These are phyloP conservation scores for Drosophila prolongata DNA, from an alignment of 2,888 invertebrate species.

Conservation along the genomic window DNA sequence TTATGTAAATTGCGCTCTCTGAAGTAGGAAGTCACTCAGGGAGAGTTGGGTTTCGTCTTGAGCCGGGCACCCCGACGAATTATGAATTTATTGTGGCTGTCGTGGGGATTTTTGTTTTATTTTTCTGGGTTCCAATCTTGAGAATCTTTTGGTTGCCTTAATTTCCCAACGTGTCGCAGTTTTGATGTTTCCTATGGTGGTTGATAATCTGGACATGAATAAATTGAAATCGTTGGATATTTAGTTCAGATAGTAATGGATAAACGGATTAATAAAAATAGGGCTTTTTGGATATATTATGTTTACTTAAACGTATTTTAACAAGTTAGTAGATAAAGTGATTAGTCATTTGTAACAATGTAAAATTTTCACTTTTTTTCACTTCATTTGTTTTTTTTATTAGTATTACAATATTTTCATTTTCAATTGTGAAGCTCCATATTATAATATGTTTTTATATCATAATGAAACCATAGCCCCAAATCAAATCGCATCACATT, in stretches of 20 bases:
- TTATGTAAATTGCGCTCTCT: slow-evolving; percentile 71
- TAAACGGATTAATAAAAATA: too few species aligned
- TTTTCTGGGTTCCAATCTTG: slow-evolving; percentile 18
- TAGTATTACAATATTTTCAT: too few species aligned
- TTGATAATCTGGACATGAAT: slow-evolving; percentile 9
- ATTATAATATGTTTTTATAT: too few species aligned
- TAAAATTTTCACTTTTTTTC: too few species aligned
- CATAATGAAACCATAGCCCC: neutral
- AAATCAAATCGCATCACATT: neutral
- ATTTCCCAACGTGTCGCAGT: slow-evolving; percentile 21
- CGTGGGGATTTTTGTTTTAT: slow-evolving; percentile 51
- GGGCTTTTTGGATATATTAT: too few species aligned
- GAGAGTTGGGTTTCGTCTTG: slow-evolving; percentile 28
- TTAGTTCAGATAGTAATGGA: neutral
- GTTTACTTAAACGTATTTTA: too few species aligned
- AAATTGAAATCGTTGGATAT: neutral
- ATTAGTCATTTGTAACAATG: too few species aligned
- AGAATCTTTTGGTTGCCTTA: slow-evolving; percentile 25
- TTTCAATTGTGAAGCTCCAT: too few species aligned
- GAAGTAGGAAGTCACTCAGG: slow-evolving; percentile 73
- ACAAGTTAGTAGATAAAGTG: too few species aligned
- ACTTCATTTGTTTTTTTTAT: too few species aligned
- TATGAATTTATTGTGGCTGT: slow-evolving; percentile 65
- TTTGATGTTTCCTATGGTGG: slow-evolving; percentile 3
- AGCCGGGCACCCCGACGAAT: slow-evolving; percentile 65